Evolutionary conservation across 2,113 vertebrate genomes (phyloP).

Genomic region (Ivindomyrus marchei): DNA sequence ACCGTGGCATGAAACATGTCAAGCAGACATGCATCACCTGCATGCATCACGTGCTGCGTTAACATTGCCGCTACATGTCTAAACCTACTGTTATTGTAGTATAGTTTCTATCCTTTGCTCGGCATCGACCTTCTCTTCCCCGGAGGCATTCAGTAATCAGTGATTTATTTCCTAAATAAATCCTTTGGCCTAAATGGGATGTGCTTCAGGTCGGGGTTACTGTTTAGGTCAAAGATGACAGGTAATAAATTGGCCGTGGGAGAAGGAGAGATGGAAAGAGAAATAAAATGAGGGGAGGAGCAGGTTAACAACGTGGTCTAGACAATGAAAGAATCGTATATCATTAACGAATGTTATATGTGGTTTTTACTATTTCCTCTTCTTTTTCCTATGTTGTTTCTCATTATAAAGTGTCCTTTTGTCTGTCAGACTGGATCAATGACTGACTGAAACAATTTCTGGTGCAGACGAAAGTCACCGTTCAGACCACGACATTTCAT

Average conservation of each 20-base stretch:
- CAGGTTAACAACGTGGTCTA: not conserved
- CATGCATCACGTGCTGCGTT: slow-evolving; percentile 13
- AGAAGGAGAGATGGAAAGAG: slow-evolving; percentile 26
- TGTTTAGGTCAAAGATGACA: slow-evolving; percentile 54
- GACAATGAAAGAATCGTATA: slow-evolving; percentile 8
- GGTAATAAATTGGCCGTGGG: slow-evolving; percentile 54
- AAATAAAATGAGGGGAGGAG: slow-evolving; percentile 9
- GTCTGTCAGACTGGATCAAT: not conserved
- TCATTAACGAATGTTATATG: not conserved
- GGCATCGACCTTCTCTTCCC: slow-evolving; percentile 54
- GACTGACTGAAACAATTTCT: not conserved
- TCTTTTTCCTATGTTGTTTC: not conserved
- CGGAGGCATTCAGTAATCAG: slow-evolving; percentile 48
- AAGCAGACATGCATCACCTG: not conserved
- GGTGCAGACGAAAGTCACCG: not conserved
- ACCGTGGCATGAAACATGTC: not conserved
- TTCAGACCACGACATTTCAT: not conserved
- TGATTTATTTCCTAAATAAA: slow-evolving; percentile 65
- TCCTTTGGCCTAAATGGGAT: slow-evolving; percentile 57
- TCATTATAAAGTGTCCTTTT: not conserved
- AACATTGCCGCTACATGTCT: slow-evolving; percentile 27
- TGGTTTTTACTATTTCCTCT: not conserved
- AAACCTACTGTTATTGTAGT: slow-evolving; percentile 37
- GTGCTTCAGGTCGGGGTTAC: slow-evolving; percentile 56
- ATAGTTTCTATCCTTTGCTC: slow-evolving; percentile 48